These are phyloP conservation scores for Aplidium turbinatum DNA, from an alignment of 23 tunicate genomes.

Conservation along the genomic window DNA sequence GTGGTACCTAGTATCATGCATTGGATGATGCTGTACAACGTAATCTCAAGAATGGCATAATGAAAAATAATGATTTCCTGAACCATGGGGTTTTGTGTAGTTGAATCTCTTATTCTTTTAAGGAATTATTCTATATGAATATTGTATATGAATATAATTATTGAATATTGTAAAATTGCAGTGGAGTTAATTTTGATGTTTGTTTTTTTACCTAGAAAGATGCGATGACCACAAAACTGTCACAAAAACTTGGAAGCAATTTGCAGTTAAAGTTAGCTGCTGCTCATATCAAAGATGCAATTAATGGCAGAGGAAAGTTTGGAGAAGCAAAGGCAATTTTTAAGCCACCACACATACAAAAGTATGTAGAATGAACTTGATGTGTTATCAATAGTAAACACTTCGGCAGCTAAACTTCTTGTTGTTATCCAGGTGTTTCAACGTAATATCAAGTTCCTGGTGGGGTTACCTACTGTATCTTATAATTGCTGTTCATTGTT, in stretches of 20 bases:
- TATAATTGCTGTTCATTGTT: constrained; percentile 64
- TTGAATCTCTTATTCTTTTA: background rate
- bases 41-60: too few relatives aligned
- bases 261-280: constrained; percentile 76
- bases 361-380: constrained; percentile 47
- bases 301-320: constrained; percentile 77
- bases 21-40: too few relatives aligned
- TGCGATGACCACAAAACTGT: constrained; percentile 33
- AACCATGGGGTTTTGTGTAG: background rate
- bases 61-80: too few relatives aligned
- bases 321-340: constrained; percentile 84
- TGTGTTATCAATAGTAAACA: too few relatives aligned
- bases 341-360: constrained; percentile 57
- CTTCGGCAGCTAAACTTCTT: background rate
- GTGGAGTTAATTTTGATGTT: background rate
- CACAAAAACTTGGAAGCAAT: constrained; percentile 47
- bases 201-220: constrained; percentile 27
- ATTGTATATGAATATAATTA: background rate
- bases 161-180: background rate
- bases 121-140: background rate
- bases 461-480: constrained; percentile 73
- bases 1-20: too few relatives aligned
- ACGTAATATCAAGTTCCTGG: constrained; percentile 57
- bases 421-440: constrained; percentile 48
- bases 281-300: constrained; percentile 89